Evolutionary conservation across 2,797 vertebrate species (phyloP).

Genomic region (Liparis tanakae): DNA sequence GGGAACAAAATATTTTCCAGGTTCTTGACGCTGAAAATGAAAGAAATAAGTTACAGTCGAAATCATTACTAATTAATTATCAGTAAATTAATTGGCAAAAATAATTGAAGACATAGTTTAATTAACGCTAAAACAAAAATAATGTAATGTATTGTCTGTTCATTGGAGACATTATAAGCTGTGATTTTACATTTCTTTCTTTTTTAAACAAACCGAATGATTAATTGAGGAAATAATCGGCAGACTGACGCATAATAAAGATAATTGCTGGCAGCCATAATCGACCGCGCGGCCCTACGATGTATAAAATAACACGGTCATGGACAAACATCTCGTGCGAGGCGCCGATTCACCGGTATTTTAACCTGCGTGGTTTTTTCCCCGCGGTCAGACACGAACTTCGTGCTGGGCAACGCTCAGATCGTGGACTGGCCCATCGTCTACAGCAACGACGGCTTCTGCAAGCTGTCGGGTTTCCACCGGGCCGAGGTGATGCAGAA

Average conservation of each 20-base stretch:
- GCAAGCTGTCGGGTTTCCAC: slow-evolving; percentile 95
- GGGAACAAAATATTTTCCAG: neutral
- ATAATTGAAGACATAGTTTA: neutral
- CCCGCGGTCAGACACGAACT: slow-evolving; percentile 90
- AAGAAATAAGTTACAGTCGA: neutral
- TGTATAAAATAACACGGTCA: neutral
- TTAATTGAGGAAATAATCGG: neutral
- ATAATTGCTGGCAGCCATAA: neutral
- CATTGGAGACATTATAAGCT: neutral
- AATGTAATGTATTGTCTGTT: neutral
- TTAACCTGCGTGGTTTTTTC: neutral
- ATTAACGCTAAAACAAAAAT: neutral
- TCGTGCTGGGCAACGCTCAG: slow-evolving; percentile 97
- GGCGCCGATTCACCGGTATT: too few species aligned
- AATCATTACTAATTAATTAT: neutral
- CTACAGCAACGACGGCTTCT: slow-evolving; percentile 98
- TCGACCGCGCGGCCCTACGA: neutral
- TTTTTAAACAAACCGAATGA: neutral
- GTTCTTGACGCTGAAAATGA: neutral
- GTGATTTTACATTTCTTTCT: neutral
- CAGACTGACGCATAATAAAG: neutral
- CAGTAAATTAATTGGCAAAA: neutral
- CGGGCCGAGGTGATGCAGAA: slow-evolving; percentile 98
- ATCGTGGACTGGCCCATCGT: slow-evolving; percentile 98
- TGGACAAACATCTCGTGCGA: neutral